A percentile compares a stretch with the other conserved stretches of the same genome.
These are phyloP conservation scores for Meteorus colon DNA, from an alignment of 2,888 invertebrate genomes.

Conservation along the genomic window DNA sequence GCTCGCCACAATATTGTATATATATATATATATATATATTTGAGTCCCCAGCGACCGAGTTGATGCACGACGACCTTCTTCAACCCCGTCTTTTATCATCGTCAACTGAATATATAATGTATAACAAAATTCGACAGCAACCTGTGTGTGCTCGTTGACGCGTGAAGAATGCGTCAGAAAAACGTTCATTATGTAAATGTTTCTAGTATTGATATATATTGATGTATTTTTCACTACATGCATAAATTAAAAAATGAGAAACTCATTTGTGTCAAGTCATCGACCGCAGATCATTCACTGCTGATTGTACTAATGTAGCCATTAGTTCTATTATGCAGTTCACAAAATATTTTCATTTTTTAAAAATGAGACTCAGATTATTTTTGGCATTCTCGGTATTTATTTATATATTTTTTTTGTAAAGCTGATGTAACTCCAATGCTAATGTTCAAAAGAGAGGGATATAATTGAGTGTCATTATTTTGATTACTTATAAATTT, in stretches of 20 bases:
- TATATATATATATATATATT: background rate
- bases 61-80: constrained; percentile 10
- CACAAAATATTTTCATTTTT: background rate
- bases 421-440: background rate
- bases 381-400: background rate
- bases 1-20: constrained; percentile 10
- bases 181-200: background rate
- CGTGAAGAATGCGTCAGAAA: constrained; percentile 28
- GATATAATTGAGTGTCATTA: too few relatives aligned
- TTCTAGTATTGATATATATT: background rate
- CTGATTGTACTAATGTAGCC: constrained; percentile 11
- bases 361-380: background rate
- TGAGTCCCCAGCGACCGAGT: background rate
- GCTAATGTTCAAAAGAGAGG: too few relatives aligned
- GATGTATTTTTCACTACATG: background rate
- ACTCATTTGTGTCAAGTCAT: constrained; percentile 17
- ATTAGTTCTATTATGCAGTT: constrained; percentile 8
- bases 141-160: constrained; percentile 22
- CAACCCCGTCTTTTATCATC: constrained; percentile 21
- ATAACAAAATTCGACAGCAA: constrained; percentile 22
- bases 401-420: background rate
- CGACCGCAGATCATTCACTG: constrained; percentile 16
- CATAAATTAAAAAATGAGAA: constrained; percentile 9
- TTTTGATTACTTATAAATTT: too few relatives aligned
- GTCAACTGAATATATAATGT: background rate